A percentile compares a stretch with the other conserved stretches of the same genome.
These are phyloP conservation scores for Xestia rhomboidea DNA, from an alignment of 2,888 invertebrate species.

Conservation along the genomic window DNA sequence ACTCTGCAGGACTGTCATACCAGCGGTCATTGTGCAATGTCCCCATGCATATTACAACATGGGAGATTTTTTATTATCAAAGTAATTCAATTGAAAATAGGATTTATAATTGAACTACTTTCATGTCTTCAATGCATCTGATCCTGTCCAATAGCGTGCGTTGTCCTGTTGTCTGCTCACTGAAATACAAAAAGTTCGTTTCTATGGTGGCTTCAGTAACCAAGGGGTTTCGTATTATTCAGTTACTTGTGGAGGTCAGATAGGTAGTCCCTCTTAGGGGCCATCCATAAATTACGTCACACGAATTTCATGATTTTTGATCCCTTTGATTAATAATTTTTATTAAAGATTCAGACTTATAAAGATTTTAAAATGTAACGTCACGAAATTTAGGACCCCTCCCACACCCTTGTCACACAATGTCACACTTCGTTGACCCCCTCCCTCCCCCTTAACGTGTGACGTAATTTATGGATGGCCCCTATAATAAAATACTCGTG, in stretches of 20 bases:
- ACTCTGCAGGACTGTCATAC: not conserved
- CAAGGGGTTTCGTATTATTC: not conserved
- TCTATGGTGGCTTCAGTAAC: not conserved
- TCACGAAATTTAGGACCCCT: no score
- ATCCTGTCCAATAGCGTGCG: slow-evolving; percentile 2
- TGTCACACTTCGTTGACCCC: no score
- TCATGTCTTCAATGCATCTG: not conserved
- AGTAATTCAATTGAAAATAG: not conserved
- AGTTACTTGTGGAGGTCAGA: not conserved
- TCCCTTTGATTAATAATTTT: no score
- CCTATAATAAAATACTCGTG: not conserved
- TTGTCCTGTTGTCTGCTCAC: slow-evolving; percentile 1
- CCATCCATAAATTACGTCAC: no score
- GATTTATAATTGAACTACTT: not conserved
- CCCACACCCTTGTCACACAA: no score
- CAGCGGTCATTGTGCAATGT: not conserved
- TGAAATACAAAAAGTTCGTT: not conserved
- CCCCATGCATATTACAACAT: not conserved
- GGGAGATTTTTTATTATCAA: not conserved
- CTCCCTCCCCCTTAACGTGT: no score
- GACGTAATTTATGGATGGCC: no score
- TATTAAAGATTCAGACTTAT: no score
- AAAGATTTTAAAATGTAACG: no score
- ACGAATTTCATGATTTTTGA: no score
- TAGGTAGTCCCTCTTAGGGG: not conserved